Percentiles rank a stretch among this genome's conserved stretches.
Conservation (phyloP, 1,140 invertebrate species). For the Batillaria attramentaria region DNA sequence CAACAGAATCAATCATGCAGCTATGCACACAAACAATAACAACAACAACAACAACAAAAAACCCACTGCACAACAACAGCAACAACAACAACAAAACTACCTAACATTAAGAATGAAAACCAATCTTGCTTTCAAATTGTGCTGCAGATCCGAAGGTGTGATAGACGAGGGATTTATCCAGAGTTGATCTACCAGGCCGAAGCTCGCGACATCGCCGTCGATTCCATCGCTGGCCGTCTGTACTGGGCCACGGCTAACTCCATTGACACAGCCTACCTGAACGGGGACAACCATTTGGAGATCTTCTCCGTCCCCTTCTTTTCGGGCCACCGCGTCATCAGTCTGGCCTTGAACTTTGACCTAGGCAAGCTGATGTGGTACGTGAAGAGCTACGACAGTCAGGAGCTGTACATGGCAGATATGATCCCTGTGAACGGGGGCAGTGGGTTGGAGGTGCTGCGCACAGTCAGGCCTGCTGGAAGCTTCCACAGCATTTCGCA, state of each 20-base stretch:
- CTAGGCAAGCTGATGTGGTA: slow-evolving; percentile 58
- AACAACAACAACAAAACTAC: too few species aligned
- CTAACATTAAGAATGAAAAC: too few species aligned
- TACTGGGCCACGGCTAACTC: slow-evolving; percentile 91
- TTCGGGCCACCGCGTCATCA: slow-evolving; percentile 81
- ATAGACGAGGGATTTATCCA: slow-evolving; percentile 79
- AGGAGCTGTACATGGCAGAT: slow-evolving; percentile 52
- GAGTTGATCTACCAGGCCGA: slow-evolving; percentile 85
- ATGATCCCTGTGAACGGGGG: slow-evolving; percentile 37
- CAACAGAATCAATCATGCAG: too few species aligned
- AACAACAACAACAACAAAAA: too few species aligned
- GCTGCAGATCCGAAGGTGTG: slow-evolving; percentile 79
- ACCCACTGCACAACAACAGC: too few species aligned
- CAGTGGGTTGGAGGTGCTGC: slow-evolving; percentile 22
- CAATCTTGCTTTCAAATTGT: too few species aligned
- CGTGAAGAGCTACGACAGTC: slow-evolving; percentile 48
- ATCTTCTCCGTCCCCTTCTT: slow-evolving; percentile 82
- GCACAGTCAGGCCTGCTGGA: slow-evolving; percentile 39
- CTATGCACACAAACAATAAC: too few species aligned
- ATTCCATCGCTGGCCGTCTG: slow-evolving; percentile 85
- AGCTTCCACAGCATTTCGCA: slow-evolving; percentile 52
- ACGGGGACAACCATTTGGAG: slow-evolving; percentile 82
- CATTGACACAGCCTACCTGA: slow-evolving; percentile 84
- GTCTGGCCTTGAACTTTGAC: slow-evolving; percentile 81
- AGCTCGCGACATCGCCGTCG: slow-evolving; percentile 85